phyloP scores from a whole-genome alignment of 2,797 vertebrate species.

The Scarus forsteni region DNA sequence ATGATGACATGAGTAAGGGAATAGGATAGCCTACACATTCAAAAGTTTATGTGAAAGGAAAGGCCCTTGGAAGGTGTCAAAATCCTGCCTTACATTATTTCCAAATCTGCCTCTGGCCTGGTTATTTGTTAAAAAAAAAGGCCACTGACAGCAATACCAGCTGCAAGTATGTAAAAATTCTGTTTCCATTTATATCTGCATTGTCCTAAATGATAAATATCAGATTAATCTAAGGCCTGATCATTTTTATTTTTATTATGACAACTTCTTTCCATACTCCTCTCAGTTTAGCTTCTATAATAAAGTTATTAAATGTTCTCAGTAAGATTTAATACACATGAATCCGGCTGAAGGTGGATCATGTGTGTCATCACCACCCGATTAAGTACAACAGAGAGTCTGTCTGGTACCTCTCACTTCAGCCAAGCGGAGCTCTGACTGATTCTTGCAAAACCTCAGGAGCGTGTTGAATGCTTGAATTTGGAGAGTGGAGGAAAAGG shows the following conservation, averaged over 20 bases:
- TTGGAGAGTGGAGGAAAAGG: constrained; percentile 33
- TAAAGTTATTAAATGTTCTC: constrained; percentile 1
- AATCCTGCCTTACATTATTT: too few species aligned
- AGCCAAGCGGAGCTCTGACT: constrained; percentile 38
- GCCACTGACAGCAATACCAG: constrained; percentile 4
- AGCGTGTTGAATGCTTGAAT: constrained; percentile 56
- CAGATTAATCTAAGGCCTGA: not conserved
- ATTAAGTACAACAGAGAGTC: constrained; percentile 51
- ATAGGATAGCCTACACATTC: too few species aligned
- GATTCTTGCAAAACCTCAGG: constrained; percentile 53
- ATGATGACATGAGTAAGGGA: too few species aligned
- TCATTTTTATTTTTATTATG: not conserved
- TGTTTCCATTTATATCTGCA: not conserved
- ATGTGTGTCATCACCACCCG: constrained; percentile 53
- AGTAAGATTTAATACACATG: not conserved
- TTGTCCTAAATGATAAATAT: not conserved
- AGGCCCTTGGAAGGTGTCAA: too few species aligned
- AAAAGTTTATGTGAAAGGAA: too few species aligned
- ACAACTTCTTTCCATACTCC: not conserved
- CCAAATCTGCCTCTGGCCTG: too few species aligned
- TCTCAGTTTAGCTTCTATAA: not conserved
- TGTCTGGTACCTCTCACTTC: constrained; percentile 36
- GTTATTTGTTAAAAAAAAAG: constrained; percentile 13
- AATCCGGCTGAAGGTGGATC: constrained; percentile 32
- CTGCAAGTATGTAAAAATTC: not conserved